phyloP scores from a whole-genome alignment of 1,140 invertebrate genomes.

The Drosophila nebulosa region DNA sequence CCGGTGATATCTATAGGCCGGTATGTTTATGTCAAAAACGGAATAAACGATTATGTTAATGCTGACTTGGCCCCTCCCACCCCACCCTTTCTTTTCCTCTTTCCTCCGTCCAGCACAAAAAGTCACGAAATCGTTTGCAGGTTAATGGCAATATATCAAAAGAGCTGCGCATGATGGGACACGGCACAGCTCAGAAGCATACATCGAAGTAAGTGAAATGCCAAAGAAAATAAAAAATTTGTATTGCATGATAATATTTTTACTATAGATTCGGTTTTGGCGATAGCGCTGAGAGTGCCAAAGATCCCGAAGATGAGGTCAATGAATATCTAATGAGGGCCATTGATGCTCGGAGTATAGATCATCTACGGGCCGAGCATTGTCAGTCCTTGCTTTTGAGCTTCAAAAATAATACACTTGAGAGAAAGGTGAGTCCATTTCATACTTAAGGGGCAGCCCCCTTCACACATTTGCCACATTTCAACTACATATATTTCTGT shows the following conservation, averaged over 20 bases:
- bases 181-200: constrained; percentile 86
- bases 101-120: constrained; percentile 64
- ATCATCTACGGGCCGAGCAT: constrained; percentile 91
- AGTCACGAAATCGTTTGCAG: constrained; percentile 83
- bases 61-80: not conserved
- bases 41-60: not conserved
- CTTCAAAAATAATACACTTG: constrained; percentile 89
- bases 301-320: constrained; percentile 94
- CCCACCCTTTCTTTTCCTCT: not conserved
- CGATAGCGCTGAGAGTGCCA: constrained; percentile 83
- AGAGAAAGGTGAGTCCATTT: constrained; percentile 86
- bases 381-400: constrained; percentile 90
- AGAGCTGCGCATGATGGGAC: constrained; percentile 93
- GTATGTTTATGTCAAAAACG: constrained; percentile 81
- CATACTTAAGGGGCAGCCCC: too few species aligned
- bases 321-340: constrained; percentile 96
- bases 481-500: constrained; percentile 29
- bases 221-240: not conserved
- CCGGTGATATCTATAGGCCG: constrained; percentile 86
- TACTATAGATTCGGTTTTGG: constrained; percentile 85
- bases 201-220: constrained; percentile 85
- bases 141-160: constrained; percentile 91
- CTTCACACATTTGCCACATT: too few species aligned
- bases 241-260: too few species aligned
- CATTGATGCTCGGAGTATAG: constrained; percentile 96